Evolutionary conservation across 1,140 invertebrate species (phyloP), one percentile per base, ranked within the genome.

Genomic region (Hylaeus volcanicus): DNA sequence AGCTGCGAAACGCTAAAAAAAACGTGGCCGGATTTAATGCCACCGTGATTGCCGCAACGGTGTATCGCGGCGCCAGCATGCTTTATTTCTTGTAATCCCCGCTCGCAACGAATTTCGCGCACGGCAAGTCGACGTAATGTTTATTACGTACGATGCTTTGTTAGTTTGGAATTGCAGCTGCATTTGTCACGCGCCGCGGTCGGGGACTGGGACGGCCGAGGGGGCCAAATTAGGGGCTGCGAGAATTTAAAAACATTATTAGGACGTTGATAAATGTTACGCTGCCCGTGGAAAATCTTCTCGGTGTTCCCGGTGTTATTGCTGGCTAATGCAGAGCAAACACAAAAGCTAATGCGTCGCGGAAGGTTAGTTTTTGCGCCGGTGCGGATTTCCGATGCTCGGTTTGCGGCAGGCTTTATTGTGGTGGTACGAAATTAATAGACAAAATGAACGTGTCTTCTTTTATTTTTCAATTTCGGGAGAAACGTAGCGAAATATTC

Each of bases 71-170:
- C 58, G 14, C 68, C 77, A 53, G 58, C 68, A 72, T 78, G 53
- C 51, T 79, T 79, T 74, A 74, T 74, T 79, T 65, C 77, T 79
- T 65, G 70, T 41, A 74, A 79, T 73, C 41, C 51, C 43, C 1
- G 41, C 39, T 51, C 61, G 15, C 43, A 2, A 8, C n/a, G 70
- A 74, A 74, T 79, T 74, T 79, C 53, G 39, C 58, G 63, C n/a
- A 60, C 26, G 45, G 8, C 45, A 51, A 37, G n/a, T 41, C 43
- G 68, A 26, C 75, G 53, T 78, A 78, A 78, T 78, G 75, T 78
- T 78, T 78, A 78, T 72, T 77, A 77, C 66, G 45, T 48, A 51
- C 5, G 37, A 51, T n/a, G 75, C 43, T 77, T 72, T 61, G 75
- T 60, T 41, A 15, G 55, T 60, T 53, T 14, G 55, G 14, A 58